These are phyloP conservation scores for Macaria liturata DNA, from an alignment of 2,888 invertebrate species.

Conservation along the genomic window DNA sequence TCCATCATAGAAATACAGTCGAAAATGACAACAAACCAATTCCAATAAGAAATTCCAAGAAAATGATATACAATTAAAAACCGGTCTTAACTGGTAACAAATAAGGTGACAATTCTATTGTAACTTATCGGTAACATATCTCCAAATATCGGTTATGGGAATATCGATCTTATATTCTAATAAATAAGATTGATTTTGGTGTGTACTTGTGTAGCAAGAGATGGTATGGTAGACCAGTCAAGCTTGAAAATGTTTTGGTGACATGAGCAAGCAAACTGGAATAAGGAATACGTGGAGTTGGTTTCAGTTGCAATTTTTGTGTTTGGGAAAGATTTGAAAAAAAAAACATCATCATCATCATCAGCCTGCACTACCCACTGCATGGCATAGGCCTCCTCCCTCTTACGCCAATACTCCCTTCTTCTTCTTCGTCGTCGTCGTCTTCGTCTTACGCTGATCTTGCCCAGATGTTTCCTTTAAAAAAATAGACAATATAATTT, in stretches of 20 bases:
- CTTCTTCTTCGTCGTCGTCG: too few relatives aligned
- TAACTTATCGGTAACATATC: conserved; percentile 4
- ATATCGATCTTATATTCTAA: conserved; percentile 18
- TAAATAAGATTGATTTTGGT: conserved; percentile 34
- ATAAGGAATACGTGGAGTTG: conserved; percentile 51
- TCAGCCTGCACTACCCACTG: too few relatives aligned
- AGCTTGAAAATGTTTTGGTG: conserved; percentile 81
- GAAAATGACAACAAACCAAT: background rate
- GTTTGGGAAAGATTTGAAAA: too few relatives aligned
- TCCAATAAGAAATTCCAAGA: conserved; percentile 21
- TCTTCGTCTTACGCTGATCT: too few relatives aligned
- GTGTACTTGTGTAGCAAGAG: conserved; percentile 21
- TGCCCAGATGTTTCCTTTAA: too few relatives aligned
- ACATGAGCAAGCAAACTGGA: conserved; percentile 69
- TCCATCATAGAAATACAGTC: background rate
- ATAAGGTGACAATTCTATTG: conserved; percentile 39
- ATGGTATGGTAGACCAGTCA: conserved; percentile 58
- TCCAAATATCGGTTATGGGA: background rate
- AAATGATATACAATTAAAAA: conserved; percentile 21
- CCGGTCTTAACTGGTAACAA: background rate
- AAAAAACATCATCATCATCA: too few relatives aligned
- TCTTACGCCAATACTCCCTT: too few relatives aligned
- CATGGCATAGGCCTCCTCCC: too few relatives aligned
- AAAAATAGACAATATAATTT: too few relatives aligned
- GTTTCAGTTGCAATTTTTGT: background rate